A percentile compares a stretch with the other conserved stretches of the same genome.
Conservation (phyloP, 2,113 vertebrate species). For the Ellobius talpinus region DNA sequence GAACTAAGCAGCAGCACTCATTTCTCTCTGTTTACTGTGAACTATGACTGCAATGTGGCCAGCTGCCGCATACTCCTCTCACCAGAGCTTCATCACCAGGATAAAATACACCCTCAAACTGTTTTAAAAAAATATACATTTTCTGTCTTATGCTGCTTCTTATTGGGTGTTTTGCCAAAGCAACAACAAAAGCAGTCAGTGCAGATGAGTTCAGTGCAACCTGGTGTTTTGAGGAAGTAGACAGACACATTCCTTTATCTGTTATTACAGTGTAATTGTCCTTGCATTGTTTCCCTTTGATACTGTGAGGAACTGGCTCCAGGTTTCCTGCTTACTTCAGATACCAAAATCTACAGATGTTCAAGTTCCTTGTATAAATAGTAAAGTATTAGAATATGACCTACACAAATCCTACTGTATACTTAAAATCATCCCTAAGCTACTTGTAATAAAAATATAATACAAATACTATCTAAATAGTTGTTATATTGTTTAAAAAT, state of each 20-base stretch:
- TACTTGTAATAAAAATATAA: not conserved
- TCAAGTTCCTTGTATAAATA: not conserved
- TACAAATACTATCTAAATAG: not conserved
- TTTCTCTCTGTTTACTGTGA: not conserved
- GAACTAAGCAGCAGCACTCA: not conserved
- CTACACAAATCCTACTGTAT: not conserved
- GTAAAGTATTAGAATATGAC: not conserved
- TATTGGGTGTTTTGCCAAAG: not conserved
- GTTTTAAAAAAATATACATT: not conserved
- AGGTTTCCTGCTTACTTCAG: too few species aligned
- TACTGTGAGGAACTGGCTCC: not conserved
- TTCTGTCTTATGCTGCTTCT: not conserved
- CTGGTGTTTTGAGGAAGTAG: not conserved
- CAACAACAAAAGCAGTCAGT: not conserved
- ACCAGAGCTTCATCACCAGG: too few species aligned
- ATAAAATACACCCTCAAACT: not conserved
- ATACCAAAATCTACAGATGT: not conserved
- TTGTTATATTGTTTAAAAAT: not conserved
- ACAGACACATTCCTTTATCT: not conserved
- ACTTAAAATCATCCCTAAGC: not conserved
- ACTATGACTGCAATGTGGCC: too few species aligned
- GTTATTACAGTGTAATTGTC: not conserved
- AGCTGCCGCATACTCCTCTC: not conserved
- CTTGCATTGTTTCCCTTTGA: not conserved
- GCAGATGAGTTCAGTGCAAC: not conserved